Conservation (phyloP, 2,888 invertebrate genomes). For the Ophion ellenae region DNA sequence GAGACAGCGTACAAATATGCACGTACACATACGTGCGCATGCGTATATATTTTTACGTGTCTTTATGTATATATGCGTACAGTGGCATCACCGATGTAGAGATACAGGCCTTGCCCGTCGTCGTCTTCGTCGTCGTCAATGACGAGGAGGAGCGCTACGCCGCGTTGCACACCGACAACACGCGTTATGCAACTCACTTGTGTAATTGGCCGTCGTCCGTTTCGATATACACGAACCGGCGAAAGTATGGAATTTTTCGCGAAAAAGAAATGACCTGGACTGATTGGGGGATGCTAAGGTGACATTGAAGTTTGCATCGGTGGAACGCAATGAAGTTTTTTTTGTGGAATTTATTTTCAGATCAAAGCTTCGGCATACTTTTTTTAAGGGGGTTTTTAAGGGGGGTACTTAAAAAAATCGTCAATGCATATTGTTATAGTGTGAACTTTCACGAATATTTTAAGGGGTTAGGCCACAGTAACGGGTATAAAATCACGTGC, state of each 20-base stretch:
- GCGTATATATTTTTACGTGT: not conserved
- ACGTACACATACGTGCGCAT: not conserved
- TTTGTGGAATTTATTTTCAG: not conserved
- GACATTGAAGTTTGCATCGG: not conserved
- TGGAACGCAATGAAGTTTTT: not conserved
- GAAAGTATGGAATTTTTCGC: not conserved
- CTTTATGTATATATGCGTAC: not conserved
- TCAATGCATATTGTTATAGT: too few species aligned
- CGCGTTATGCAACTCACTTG: constrained; percentile 74
- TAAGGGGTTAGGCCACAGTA: too few species aligned
- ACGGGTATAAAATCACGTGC: too few species aligned
- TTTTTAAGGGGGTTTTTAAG: not conserved
- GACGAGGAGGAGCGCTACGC: constrained; percentile 62
- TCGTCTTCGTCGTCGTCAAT: constrained; percentile 49
- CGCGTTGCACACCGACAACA: constrained; percentile 69
- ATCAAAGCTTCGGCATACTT: not conserved
- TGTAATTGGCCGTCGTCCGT: constrained; percentile 26
- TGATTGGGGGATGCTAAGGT: too few species aligned
- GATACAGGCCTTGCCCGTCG: constrained; percentile 54
- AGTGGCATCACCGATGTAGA: constrained; percentile 26
- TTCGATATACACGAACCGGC: not conserved
- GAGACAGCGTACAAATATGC: constrained; percentile 2
- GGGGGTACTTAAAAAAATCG: too few species aligned
- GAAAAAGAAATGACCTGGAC: too few species aligned
- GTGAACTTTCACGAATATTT: too few species aligned